Base-by-base conservation (phyloP, 2,113 vertebrate genomes). In the Pelobates fuscus region DNA sequence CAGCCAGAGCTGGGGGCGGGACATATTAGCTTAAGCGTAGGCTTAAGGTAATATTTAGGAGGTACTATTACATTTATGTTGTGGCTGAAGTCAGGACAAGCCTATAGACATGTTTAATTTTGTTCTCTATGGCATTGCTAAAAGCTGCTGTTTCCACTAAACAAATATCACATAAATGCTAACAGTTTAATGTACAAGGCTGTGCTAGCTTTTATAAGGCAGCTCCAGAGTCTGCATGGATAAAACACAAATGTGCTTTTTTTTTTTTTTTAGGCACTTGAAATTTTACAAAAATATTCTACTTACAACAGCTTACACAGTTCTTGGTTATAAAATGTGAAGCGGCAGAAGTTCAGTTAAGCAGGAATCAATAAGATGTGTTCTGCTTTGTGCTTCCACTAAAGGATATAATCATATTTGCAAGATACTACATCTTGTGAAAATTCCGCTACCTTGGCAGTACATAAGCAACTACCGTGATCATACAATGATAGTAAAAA, bases 401-500 rank as follows among this genome's bases (percentile, higher is more conserved):
- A 49, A 49, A 49, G 5, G 15, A 49, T 49, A 15, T 49, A 14
- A 55, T 55, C n/a, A 37, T 37, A 37, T 55, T 23, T 55, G 6
- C 52, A 23, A 5, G 20, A 55, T 55, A 55, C 52, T 23, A 23
- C 5, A 55, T n/a, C 52, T 2, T 55, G 5, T 55, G 52, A 55
- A 23, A 55, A 21, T 55, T 5, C 52, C 52, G 12, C 6, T 55
- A 12, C 52, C 3, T 55, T 52, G 17, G 12, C 6, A 55, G 21
- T 21, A 55, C 4, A 12, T 49, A 49, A 49, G 24, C 62, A 23
- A 12, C 17, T 52, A 74, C 32, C n/a, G 25, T 24, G 15, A 25
- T 20, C n/a, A 73, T 41, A 57, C 15, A 29, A 49, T n/a, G 23
- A 44, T 32, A 37, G 11, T n/a, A 29, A 58, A 55, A 65, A 52